These are phyloP conservation scores for Rhynchonycteris naso DNA, from an alignment of 2,797 vertebrate species.

Conservation along the genomic window DNA sequence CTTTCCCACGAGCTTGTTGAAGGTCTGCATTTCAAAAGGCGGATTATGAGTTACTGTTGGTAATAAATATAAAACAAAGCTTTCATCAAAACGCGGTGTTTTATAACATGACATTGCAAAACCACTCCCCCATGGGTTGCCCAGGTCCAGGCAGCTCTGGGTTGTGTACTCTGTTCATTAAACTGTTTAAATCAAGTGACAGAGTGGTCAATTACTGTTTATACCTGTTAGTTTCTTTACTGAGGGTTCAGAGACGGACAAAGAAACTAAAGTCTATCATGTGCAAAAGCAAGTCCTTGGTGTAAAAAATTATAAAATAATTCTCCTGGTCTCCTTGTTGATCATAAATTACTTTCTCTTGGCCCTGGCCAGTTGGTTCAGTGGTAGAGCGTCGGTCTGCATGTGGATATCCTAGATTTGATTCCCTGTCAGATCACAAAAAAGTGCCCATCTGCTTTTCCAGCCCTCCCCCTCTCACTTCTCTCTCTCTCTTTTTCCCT, in stretches of 20 bases:
- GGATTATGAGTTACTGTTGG: not conserved
- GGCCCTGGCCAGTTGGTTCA: too few relatives aligned
- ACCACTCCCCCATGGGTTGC: not conserved
- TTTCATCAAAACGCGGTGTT: not conserved
- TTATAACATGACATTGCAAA: not conserved
- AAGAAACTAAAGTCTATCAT: not conserved
- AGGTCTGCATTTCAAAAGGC: slow-evolving; percentile 83
- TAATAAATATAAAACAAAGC: not conserved
- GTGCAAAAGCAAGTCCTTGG: not conserved
- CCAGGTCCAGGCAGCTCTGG: not conserved
- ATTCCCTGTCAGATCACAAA: too few relatives aligned
- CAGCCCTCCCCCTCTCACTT: too few relatives aligned
- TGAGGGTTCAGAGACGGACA: not conserved
- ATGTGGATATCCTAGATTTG: too few relatives aligned
- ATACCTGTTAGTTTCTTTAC: not conserved
- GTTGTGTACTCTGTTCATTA: not conserved
- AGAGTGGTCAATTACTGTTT: not conserved
- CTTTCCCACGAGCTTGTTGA: slow-evolving; percentile 84
- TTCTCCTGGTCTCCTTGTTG: not conserved
- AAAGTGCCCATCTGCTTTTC: too few relatives aligned
- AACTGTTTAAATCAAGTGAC: not conserved
- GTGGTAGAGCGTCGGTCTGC: too few relatives aligned
- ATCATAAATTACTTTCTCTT: not conserved
- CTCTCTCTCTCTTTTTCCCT: too few relatives aligned
- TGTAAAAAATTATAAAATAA: not conserved